Evolutionary conservation across 2,113 vertebrate genomes (phyloP).

Genomic region (Lagopus muta): DNA sequence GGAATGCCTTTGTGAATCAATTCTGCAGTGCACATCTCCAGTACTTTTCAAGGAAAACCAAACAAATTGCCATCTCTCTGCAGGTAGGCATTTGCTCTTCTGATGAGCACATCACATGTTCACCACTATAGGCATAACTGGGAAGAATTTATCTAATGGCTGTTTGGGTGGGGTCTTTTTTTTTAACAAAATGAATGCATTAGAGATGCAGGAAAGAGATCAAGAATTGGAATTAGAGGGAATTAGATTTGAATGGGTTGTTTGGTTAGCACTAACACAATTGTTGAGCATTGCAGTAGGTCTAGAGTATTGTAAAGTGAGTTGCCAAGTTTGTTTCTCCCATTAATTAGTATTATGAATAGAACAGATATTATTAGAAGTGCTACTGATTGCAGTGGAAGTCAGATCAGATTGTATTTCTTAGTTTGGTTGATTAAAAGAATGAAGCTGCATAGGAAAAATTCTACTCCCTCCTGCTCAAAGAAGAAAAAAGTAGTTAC

Average conservation of each 20-base stretch:
- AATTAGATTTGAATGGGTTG: neutral
- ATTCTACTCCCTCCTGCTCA: neutral
- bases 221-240: neutral
- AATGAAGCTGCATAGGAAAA: neutral
- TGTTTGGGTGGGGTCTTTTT: neutral
- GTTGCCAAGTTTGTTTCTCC: neutral
- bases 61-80: constrained; percentile 21
- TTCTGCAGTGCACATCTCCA: neutral
- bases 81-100: neutral
- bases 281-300: neutral
- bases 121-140: neutral
- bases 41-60: neutral
- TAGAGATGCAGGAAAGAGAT: accelerated
- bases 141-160: neutral
- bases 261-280: neutral
- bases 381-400: neutral
- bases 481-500: neutral
- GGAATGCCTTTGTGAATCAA: neutral
- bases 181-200: neutral
- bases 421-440: neutral
- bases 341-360: neutral
- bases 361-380: neutral
- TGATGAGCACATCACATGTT: neutral
- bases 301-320: neutral
- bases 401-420: neutral